Percentiles rank a stretch among this genome's conserved stretches.
These are phyloP conservation scores for Protobothrops mucrosquamatus DNA, from an alignment of 2,113 vertebrate genomes.

Conservation along the genomic window DNA sequence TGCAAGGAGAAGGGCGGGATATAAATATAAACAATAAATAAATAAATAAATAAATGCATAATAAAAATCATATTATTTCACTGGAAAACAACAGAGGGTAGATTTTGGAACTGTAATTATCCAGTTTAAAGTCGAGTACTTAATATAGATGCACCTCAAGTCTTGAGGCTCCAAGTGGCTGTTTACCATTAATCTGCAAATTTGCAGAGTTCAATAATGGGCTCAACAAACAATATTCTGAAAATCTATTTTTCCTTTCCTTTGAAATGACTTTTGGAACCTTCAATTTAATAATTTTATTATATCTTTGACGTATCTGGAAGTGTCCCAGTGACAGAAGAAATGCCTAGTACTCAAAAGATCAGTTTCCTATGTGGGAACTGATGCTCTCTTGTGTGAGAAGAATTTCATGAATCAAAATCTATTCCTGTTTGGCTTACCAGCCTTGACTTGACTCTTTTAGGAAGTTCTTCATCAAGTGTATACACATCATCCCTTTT, in stretches of 20 bases:
- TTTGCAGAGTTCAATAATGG: background rate
- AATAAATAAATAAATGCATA: too few species aligned
- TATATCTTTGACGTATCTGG: background rate
- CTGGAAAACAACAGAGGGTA: background rate
- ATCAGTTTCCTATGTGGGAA: background rate
- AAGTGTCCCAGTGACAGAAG: background rate
- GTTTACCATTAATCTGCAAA: background rate
- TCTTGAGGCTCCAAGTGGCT: background rate
- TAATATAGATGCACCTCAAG: background rate
- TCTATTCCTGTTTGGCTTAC: constrained; percentile 62
- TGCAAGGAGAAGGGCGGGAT: too few species aligned
- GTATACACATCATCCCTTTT: constrained; percentile 97
- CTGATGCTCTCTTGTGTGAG: background rate
- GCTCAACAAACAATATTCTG: background rate
- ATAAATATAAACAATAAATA: too few species aligned
- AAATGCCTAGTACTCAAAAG: background rate
- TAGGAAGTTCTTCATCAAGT: constrained; percentile 95
- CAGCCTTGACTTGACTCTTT: constrained; percentile 94
- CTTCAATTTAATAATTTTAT: background rate
- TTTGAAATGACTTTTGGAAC: background rate
- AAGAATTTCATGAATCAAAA: background rate
- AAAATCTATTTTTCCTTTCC: background rate
- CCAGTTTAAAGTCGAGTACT: background rate
- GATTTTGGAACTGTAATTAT: background rate
- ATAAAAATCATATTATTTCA: background rate